Evolutionary conservation across 2,797 vertebrate genomes (phyloP), one percentile per base, ranked within the genome.

Genomic region (Enteromius thamalakanensis): DNA sequence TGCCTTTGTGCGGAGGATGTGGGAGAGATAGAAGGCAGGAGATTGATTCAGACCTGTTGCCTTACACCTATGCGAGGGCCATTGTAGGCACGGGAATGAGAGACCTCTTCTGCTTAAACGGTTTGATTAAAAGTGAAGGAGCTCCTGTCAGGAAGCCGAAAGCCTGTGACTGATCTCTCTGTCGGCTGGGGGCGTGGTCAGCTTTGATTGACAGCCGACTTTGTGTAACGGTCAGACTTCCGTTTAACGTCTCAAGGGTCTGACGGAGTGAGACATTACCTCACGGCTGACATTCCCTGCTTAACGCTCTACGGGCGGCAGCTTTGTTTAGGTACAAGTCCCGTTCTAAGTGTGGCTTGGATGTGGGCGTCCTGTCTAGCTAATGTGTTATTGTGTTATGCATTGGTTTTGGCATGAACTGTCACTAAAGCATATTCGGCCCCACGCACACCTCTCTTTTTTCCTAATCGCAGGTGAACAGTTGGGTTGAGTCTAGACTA

Each of bases 401-500:
- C n/a, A 47, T 19, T 1, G 34, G 51, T 67, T 75, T 21, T 67
- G 71, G 32, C 55, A 29, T 0, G 15, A 65, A 65, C 37, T 71
- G 70, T 49, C 32, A 78, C 32, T 75, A 34, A n/a, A 76, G 10
- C 15, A 65, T 68, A 72, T 42, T 68, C 76, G 34, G 34, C 64
- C 34, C 23, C 42, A 60, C 60, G 49, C 65, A 82, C 64, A 53
- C 74, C 42, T 45, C 55, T 82, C 47, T 15, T 47, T 21, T 49
- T 26, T 86, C 68, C 81, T 87, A 85, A 89, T 89, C 82, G 42
- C 87, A 70, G 37, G 37, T 84, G 85, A 82, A 81, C 85, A 88
- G 87, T 88, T 83, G 92, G 94, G 93, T 94, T 93, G 92, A 82
- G 76, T 92, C 90, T 89, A 93, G 92, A 92, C 94, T 89, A 93